Evolutionary conservation across 1,140 invertebrate species (phyloP), one percentile per base, ranked within the genome.

Genomic region (Pissodes strobi): DNA sequence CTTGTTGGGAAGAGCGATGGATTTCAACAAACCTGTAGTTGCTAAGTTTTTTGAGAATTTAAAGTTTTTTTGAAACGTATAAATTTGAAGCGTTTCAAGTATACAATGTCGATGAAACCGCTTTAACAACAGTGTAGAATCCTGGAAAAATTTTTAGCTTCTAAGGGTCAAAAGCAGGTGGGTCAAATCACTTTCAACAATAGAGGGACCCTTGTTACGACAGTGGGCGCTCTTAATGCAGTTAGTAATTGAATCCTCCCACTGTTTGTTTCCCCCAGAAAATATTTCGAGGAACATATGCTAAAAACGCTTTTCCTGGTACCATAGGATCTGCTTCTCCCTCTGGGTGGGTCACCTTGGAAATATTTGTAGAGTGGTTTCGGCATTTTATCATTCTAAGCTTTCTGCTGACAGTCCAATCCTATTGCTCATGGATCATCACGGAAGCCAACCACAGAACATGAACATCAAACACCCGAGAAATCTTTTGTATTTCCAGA

Each of bases 301-400:
- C 15, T 75, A 4, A 70, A 65, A 41, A 69, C 74, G 18, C 72
- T 74, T 34, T n/a, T n/a, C n/a, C n/a, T n/a, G n/a, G n/a, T n/a
- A n/a, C n/a, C n/a, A n/a, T n/a, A n/a, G n/a, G n/a, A n/a, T n/a
- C n/a, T n/a, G n/a, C n/a, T n/a, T n/a, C n/a, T n/a, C n/a, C n/a
- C n/a, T n/a, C n/a, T n/a, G 79, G 72, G 37, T 82, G 79, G 73
- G 77, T 82, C 72, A 21, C 61, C n/a, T n/a, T n/a, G n/a, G n/a
- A n/a, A n/a, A n/a, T n/a, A n/a, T n/a, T n/a, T n/a, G n/a, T n/a
- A n/a, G n/a, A n/a, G n/a, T n/a, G n/a, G n/a, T n/a, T n/a, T n/a
- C n/a, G n/a, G n/a, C n/a, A n/a, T n/a, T n/a, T n/a, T n/a, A n/a
- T n/a, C n/a, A 78, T 72, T 67, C 69, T 9, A 67, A 66, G 34